These are phyloP conservation scores for Drosophila flavopinicola DNA, from an alignment of 2,888 invertebrate species.

Conservation along the genomic window DNA sequence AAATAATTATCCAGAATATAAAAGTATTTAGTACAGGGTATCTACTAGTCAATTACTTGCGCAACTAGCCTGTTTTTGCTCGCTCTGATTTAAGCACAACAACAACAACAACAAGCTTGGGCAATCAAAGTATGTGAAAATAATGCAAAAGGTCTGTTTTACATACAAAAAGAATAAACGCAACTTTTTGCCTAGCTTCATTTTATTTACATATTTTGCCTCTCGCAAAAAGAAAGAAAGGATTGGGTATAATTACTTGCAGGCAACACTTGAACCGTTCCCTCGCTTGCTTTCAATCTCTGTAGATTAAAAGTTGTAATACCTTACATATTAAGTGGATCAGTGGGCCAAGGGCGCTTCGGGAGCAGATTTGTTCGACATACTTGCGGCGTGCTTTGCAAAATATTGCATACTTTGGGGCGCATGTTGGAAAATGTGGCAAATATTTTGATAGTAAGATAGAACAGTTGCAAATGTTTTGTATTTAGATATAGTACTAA, in stretches of 20 bases:
- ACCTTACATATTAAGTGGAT: constrained; percentile 33
- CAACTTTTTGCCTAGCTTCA: constrained; percentile 27
- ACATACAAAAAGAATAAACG: constrained; percentile 39
- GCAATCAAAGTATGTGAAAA: constrained; percentile 72
- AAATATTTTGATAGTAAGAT: too few relatives aligned
- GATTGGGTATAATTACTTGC: constrained; percentile 65
- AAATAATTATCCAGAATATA: too few relatives aligned
- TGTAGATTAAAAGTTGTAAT: constrained; percentile 58
- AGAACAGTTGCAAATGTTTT: neutral
- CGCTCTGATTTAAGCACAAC: neutral
- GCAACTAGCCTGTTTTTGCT: neutral
- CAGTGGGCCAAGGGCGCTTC: constrained; percentile 24
- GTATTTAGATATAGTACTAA: neutral
- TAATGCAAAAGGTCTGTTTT: constrained; percentile 66
- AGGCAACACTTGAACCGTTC: constrained; percentile 11
- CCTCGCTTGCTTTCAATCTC: constrained; percentile 18
- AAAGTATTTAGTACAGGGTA: constrained; percentile 2
- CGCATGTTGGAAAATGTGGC: neutral
- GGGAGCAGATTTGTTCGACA: constrained; percentile 1
- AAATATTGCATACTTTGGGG: constrained; percentile 59
- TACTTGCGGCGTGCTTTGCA: neutral
- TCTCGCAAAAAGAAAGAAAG: constrained; percentile 35
- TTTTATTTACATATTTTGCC: constrained; percentile 53
- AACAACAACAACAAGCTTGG: constrained; percentile 7
- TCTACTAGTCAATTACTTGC: neutral